phyloP scores from a whole-genome alignment of 2,888 invertebrate genomes.

The Acheta domesticus region DNA sequence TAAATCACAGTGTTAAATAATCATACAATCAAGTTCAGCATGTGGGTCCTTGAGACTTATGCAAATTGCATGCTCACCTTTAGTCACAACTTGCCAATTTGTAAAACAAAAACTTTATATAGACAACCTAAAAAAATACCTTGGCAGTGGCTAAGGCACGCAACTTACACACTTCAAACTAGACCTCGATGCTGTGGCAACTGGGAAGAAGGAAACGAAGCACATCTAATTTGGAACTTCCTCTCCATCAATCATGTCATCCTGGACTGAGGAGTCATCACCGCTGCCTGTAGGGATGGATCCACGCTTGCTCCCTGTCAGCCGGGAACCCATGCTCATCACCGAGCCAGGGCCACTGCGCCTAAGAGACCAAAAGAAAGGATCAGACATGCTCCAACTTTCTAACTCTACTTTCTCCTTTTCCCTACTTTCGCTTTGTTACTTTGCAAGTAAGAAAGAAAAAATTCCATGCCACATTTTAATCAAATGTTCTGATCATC shows the following conservation, averaged over 20 bases:
- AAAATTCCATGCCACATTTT: too few species aligned
- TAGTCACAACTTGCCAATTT: neutral
- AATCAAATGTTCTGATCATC: too few species aligned
- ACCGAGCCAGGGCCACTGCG: constrained; percentile 53
- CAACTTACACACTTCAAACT: neutral
- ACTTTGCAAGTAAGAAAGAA: too few species aligned
- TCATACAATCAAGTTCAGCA: constrained; percentile 24
- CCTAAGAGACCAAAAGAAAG: constrained; percentile 41
- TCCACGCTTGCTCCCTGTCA: constrained; percentile 64
- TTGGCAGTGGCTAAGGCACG: neutral
- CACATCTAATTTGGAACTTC: constrained; percentile 55
- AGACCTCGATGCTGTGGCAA: neutral
- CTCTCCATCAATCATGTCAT: constrained; percentile 73
- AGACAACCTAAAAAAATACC: neutral
- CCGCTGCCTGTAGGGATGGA: constrained; percentile 70
- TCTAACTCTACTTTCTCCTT: constrained; percentile 29
- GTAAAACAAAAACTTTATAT: neutral
- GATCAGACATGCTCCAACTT: neutral
- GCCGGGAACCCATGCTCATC: constrained; percentile 60
- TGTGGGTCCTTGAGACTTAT: neutral
- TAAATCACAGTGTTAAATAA: constrained; percentile 32
- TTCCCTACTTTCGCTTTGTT: too few species aligned
- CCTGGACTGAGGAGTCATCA: constrained; percentile 66
- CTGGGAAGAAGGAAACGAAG: neutral
- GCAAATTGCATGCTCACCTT: neutral